phyloP scores from a whole-genome alignment of 2,888 invertebrate genomes.

The Terebella lapidaria region DNA sequence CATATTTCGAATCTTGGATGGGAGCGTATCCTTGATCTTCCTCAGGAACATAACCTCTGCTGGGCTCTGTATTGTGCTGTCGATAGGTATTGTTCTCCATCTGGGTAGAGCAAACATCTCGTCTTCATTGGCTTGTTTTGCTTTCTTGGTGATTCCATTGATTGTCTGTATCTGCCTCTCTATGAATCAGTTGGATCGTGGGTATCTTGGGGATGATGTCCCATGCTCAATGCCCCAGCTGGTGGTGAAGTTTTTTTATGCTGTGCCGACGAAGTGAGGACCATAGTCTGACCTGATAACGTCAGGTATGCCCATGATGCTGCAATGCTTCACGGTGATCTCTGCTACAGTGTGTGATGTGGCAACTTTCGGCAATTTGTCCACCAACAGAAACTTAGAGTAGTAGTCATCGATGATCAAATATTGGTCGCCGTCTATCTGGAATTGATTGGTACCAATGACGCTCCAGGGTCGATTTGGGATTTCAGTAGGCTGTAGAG shows the following conservation, averaged over 20 bases:
- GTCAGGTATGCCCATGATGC: neutral
- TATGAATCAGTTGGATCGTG: neutral
- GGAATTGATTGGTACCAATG: neutral
- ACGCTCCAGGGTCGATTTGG: neutral
- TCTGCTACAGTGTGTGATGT: neutral
- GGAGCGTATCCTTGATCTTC: too few species aligned
- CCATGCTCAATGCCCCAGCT: neutral
- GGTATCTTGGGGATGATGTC: too few species aligned
- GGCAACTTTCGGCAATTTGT: neutral
- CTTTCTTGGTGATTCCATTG: neutral
- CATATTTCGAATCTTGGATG: too few species aligned
- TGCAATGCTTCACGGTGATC: neutral
- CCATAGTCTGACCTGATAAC: too few species aligned
- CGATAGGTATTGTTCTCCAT: neutral
- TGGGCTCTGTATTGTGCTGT: too few species aligned
- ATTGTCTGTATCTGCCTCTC: neutral
- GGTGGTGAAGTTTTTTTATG: too few species aligned
- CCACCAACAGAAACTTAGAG: neutral
- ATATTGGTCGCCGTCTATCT: neutral
- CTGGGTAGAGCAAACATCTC: neutral
- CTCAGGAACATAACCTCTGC: too few species aligned
- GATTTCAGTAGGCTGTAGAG: neutral
- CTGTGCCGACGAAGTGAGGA: neutral
- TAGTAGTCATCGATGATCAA: neutral
- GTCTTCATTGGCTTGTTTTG: neutral